Conservation (phyloP, 2,113 vertebrate species). For the Chaetops frenatus region DNA sequence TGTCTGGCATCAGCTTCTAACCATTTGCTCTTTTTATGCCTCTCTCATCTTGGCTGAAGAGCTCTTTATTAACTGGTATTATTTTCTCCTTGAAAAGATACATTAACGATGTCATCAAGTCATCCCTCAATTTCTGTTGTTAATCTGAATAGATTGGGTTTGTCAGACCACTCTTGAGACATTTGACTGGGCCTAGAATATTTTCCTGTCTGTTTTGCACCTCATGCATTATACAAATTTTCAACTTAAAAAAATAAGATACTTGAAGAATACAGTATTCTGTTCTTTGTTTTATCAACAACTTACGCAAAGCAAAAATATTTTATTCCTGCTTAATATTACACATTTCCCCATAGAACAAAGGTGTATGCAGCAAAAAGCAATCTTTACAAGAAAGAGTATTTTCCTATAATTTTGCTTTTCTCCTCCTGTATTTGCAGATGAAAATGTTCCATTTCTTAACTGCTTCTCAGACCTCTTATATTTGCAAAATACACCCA, state of each 20-base stretch:
- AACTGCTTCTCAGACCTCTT: neutral
- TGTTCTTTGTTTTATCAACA: neutral
- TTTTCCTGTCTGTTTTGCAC: neutral
- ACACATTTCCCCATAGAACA: neutral
- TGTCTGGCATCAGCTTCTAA: conserved; percentile 30
- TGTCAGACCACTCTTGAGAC: neutral
- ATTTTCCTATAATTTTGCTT: neutral
- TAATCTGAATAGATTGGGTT: neutral
- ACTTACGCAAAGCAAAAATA: neutral
- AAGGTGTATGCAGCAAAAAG: neutral
- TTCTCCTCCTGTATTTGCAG: neutral
- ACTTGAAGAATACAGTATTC: neutral
- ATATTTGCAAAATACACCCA: neutral
- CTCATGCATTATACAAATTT: neutral
- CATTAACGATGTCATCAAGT: conserved; percentile 39
- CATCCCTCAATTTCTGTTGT: conserved; percentile 9
- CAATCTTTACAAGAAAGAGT: neutral
- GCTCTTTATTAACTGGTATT: conserved; percentile 53
- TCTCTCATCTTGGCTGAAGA: conserved; percentile 26
- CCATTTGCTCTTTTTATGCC: conserved; percentile 40
- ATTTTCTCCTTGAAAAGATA: conserved; percentile 46
- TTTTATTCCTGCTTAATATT: neutral
- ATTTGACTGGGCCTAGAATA: neutral
- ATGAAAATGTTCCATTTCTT: neutral
- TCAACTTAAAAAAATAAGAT: neutral